These are phyloP conservation scores for Camponotus pennsylvanicus DNA, from an alignment of 1,140 invertebrate species.

Conservation along the genomic window DNA sequence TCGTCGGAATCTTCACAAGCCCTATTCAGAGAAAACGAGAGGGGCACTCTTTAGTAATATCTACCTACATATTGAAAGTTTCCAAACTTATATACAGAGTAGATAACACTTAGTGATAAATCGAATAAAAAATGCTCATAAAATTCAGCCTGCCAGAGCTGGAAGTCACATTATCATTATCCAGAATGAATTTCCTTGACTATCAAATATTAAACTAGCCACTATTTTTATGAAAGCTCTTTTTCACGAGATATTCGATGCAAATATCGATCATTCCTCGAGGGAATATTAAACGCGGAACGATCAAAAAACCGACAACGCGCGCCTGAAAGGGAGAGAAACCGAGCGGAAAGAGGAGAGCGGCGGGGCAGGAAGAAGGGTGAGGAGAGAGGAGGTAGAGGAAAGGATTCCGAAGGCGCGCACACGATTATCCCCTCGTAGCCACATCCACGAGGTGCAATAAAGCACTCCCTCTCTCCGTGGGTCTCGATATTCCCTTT, in stretches of 20 bases:
- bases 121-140: too few species aligned
- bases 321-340: slow-evolving; percentile 6
- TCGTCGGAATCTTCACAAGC: background rate
- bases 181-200: background rate
- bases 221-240: background rate
- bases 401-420: slow-evolving; percentile 54
- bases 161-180: background rate
- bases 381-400: background rate
- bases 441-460: slow-evolving; percentile 50
- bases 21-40: too few species aligned
- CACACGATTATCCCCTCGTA: slow-evolving; percentile 63
- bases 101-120: too few species aligned
- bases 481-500: slow-evolving; percentile 53
- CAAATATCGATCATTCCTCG: slow-evolving; percentile 39
- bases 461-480: slow-evolving; percentile 70
- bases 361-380: background rate
- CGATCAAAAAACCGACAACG: slow-evolving; percentile 2
- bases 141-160: too few species aligned
- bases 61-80: background rate
- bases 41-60: background rate
- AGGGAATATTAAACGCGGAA: background rate
- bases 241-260: background rate
- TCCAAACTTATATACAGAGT: too few species aligned
- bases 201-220: background rate
- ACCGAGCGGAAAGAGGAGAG: background rate